Conservation (phyloP, 1,140 invertebrate species). For the Aradophagus sp. region DNA sequence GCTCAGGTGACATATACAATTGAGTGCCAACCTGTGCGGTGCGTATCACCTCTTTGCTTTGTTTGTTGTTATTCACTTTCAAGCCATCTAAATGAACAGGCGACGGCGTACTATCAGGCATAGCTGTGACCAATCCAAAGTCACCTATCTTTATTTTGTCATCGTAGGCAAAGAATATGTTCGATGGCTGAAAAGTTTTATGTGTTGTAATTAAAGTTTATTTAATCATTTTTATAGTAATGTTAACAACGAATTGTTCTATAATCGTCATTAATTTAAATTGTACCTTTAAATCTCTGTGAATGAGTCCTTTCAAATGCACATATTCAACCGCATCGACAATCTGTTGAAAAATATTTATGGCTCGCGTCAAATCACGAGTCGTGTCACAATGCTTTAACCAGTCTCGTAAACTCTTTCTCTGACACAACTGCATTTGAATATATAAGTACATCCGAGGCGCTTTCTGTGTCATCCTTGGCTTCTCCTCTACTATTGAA, state of each 20-base stretch:
- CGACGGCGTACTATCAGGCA: conserved; percentile 79
- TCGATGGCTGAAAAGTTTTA: conserved; percentile 85
- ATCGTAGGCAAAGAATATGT: conserved; percentile 95
- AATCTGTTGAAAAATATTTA: conserved; percentile 93
- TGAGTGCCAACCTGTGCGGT: conserved; percentile 89
- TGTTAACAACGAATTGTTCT: too few species aligned
- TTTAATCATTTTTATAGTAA: conserved; percentile 5
- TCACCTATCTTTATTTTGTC: conserved; percentile 96
- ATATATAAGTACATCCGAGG: conserved; percentile 90
- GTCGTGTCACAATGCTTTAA: conserved; percentile 76
- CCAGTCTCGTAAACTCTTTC: conserved; percentile 94
- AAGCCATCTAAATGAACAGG: conserved; percentile 61
- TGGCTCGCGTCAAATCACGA: conserved; percentile 75
- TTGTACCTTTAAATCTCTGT: conserved; percentile 91
- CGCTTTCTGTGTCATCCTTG: conserved; percentile 49
- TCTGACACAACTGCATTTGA: conserved; percentile 96
- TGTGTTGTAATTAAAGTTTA: too few species aligned
- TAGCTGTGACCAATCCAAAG: conserved; percentile 94
- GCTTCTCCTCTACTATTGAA: conserved; percentile 53
- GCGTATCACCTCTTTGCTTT: conserved; percentile 73
- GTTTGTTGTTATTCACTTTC: conserved; percentile 41
- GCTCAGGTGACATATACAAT: conserved; percentile 98
- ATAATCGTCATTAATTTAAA: too few species aligned
- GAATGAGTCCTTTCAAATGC: conserved; percentile 92
- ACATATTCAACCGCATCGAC: conserved; percentile 96